Conservation (phyloP, 2,113 vertebrate species). For the Semnopithecus entellus region DNA sequence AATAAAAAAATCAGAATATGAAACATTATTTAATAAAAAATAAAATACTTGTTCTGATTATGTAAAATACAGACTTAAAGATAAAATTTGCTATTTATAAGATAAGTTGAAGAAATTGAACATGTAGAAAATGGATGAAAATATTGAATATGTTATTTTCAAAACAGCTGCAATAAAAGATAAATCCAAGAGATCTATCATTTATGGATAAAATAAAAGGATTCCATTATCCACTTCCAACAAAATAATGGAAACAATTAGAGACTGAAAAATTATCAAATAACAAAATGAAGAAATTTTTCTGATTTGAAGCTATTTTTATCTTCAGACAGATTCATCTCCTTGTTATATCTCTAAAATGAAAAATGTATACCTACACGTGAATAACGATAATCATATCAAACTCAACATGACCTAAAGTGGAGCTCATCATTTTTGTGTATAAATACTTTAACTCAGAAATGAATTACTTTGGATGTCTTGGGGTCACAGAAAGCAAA, state of each 20-base stretch:
- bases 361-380: neutral
- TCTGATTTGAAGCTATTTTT: neutral
- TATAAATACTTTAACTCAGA: neutral
- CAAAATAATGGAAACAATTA: neutral
- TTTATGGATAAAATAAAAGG: too few species aligned
- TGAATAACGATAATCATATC: neutral
- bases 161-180: neutral
- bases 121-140: neutral
- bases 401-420: neutral
- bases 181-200: neutral
- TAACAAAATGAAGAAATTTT: neutral
- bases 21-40: neutral
- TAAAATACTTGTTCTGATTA: neutral
- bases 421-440: neutral
- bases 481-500: neutral
- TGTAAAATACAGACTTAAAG: neutral
- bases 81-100: neutral
- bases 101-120: neutral
- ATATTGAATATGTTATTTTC: neutral
- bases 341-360: neutral
- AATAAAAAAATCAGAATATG: neutral
- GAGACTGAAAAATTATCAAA: neutral
- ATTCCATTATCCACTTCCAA: neutral
- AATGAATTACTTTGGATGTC: neutral
- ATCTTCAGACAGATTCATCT: neutral